Evolutionary conservation across 2,113 vertebrate species (phyloP), one percentile per base, ranked within the genome.

Genomic region (Cnemophilus loriae): DNA sequence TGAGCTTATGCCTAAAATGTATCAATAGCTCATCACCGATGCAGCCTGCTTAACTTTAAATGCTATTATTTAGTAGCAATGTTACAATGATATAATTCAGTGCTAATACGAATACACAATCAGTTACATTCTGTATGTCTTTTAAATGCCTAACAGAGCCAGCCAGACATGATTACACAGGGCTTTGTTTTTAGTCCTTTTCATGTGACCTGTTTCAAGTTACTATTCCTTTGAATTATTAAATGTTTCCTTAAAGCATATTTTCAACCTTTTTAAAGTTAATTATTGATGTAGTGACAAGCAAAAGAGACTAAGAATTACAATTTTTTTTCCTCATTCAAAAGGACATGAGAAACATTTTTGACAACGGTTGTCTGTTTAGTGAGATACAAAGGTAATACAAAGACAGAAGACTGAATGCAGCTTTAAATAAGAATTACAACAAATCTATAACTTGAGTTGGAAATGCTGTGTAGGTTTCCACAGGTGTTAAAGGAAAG

Each of bases 211-310:
- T 95, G 69, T 96, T 97, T 98, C 95, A 97, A 96, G 92, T 96
- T 96, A 98, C 97, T 87, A 97, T 91, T 97, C 96, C 90, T 97
- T 95, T 98, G 92, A 97, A 98, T 98, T 97, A 98, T 98, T 98
- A 97, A 98, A 97, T 96, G 94, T 87, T 97, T 98, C 96, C 97
- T 97, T 97, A 97, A 97, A 98, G 97, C 94, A 91, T 92, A 95
- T 97, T 97, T 97, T 97, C 71, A 90, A 94, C 94, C 89, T 97
- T 95, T 97, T 96, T 27, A 41, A 92, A 96, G 95, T 96, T 97
- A 97, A 97, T 98, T 98, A 98, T 96, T 97, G 92, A 98, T 97
- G 96, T 83, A 91, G 91, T 96, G 97, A 98, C 97, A 98, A 96
- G 97, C 23, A 63, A 94, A 95, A 97, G 97, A 93, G 94, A 95